Evolutionary conservation across 1,140 invertebrate species (phyloP).

Genomic region (Drosophila yakuba): DNA sequence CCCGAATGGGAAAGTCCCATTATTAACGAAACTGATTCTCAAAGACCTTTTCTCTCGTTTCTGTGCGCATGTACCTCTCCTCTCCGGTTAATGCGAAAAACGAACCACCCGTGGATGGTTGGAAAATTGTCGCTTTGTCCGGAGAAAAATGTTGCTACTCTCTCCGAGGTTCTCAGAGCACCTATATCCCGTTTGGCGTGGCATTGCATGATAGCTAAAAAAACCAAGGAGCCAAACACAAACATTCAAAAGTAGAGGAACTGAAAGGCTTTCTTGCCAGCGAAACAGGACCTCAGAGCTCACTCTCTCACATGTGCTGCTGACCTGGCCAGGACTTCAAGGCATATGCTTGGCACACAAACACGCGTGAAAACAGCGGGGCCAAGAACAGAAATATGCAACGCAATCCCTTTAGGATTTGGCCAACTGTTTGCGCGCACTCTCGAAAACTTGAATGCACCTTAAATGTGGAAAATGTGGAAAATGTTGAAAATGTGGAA

Average conservation of each 20-base stretch:
- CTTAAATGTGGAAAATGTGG: conserved; percentile 26
- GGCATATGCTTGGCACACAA: conserved; percentile 47
- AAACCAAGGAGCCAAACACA: conserved; percentile 47
- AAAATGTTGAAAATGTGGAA: neutral
- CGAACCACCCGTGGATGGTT: conserved; percentile 42
- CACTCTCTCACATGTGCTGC: conserved; percentile 25
- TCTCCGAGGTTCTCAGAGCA: conserved; percentile 1
- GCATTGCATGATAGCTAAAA: conserved; percentile 55
- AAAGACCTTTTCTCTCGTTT: neutral
- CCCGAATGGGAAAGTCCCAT: conserved; percentile 11
- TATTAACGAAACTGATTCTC: conserved; percentile 3
- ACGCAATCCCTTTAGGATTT: conserved; percentile 53
- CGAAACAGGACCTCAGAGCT: conserved; percentile 30
- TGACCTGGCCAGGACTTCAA: conserved; percentile 34
- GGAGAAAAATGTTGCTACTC: neutral
- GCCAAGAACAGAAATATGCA: conserved; percentile 48
- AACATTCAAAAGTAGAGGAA: conserved; percentile 32
- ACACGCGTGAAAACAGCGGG: conserved; percentile 20
- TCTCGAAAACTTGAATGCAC: conserved; percentile 70
- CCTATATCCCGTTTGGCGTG: conserved; percentile 10
- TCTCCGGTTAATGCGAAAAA: conserved; percentile 18
- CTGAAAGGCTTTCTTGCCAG: conserved; percentile 43
- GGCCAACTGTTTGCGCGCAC: conserved; percentile 53
- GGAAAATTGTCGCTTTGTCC: conserved; percentile 52
- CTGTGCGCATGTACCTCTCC: neutral